Conservation (phyloP, 2,113 vertebrate genomes). For the Arvicanthis niloticus region DNA sequence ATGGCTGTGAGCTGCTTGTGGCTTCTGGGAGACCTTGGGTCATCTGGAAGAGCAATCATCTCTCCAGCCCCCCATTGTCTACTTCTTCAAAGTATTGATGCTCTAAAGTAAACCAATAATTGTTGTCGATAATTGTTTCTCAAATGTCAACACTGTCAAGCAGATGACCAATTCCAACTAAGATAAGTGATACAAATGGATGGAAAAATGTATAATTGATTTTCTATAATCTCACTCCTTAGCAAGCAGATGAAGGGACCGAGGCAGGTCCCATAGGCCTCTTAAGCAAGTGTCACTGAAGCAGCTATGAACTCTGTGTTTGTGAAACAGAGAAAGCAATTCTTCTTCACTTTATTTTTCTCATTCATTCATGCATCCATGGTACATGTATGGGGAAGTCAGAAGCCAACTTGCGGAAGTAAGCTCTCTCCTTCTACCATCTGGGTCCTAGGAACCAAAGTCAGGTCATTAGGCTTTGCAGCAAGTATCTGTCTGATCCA, state of each 20-base stretch:
- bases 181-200: not conserved
- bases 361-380: not conserved
- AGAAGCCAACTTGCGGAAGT: not conserved
- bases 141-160: not conserved
- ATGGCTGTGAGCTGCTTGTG: not conserved
- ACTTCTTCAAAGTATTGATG: not conserved
- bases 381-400: not conserved
- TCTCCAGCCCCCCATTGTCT: not conserved
- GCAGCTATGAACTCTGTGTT: not conserved
- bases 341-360: not conserved
- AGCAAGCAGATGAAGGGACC: not conserved
- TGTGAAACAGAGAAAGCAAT: not conserved
- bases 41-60: not conserved
- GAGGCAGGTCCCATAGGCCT: not conserved
- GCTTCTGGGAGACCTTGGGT: not conserved
- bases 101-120: constrained; percentile 42
- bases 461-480: not conserved
- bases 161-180: not conserved
- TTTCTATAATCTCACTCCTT: not conserved
- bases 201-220: not conserved
- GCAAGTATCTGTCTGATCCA: not conserved
- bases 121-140: constrained; percentile 6
- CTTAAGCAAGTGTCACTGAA: no score
- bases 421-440: not conserved
- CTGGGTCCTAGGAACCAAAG: not conserved